Evolutionary conservation across 2,888 invertebrate species (phyloP).

Genomic region (Tetropium fuscum): DNA sequence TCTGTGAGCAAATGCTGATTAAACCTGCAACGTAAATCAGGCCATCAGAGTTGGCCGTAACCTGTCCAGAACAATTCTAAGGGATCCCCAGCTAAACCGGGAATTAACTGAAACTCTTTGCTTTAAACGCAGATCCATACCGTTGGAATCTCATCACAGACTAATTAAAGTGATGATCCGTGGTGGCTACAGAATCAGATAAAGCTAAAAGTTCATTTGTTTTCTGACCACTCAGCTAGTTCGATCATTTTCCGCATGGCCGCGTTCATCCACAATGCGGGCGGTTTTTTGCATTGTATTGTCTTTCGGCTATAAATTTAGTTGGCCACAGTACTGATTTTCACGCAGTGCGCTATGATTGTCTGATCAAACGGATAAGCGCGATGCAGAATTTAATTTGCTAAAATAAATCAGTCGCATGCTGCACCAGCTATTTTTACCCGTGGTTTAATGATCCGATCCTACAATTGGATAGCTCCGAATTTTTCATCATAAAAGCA

Average conservation of each 20-base stretch:
- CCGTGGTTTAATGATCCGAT: neutral
- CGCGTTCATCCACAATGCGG: slow-evolving; percentile 21
- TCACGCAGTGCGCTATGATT: slow-evolving; percentile 23
- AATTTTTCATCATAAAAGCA: too few species aligned
- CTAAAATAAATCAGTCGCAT: slow-evolving; percentile 22
- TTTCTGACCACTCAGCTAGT: slow-evolving; percentile 44
- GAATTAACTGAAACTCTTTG: slow-evolving; percentile 25
- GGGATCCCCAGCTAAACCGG: slow-evolving; percentile 8
- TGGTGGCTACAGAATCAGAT: slow-evolving; percentile 41
- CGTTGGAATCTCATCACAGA: slow-evolving; percentile 29
- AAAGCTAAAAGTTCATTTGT: slow-evolving; percentile 46
- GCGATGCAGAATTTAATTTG: slow-evolving; percentile 27
- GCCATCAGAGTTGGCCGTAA: too few species aligned
- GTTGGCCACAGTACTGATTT: slow-evolving; percentile 24
- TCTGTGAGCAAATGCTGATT: too few species aligned
- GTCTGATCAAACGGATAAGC: slow-evolving; percentile 20
- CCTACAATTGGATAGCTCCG: too few species aligned
- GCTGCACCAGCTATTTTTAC: slow-evolving; percentile 24
- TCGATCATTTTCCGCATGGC: slow-evolving; percentile 29
- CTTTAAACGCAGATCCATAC: slow-evolving; percentile 29
- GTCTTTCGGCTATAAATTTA: slow-evolving; percentile 24
- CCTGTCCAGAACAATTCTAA: too few species aligned
- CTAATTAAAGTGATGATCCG: slow-evolving; percentile 47
- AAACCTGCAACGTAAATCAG: too few species aligned
- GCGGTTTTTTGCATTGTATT: slow-evolving; percentile 18